Conservation (phyloP, 2,113 vertebrate species). For the Vicugna pacos region DNA sequence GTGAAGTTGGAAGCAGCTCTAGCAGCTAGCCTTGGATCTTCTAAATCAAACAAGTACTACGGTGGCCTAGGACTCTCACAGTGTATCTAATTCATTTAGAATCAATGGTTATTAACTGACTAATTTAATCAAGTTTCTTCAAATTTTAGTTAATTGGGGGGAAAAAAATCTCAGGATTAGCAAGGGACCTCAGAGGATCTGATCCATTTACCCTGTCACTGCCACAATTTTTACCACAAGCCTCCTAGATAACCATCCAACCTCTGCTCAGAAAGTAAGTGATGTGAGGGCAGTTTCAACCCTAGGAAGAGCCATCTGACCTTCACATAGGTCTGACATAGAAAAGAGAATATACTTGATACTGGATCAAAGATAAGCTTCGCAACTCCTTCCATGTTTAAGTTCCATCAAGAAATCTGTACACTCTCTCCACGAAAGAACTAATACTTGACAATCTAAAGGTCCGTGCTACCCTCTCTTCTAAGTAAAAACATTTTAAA, state of each 20-base stretch:
- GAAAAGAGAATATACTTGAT: not conserved
- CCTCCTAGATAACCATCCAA: not conserved
- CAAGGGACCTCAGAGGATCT: not conserved
- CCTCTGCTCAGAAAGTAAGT: not conserved
- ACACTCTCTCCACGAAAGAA: not conserved
- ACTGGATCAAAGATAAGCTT: not conserved
- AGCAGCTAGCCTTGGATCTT: not conserved
- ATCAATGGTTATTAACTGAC: constrained; percentile 10
- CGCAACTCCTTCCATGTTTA: not conserved
- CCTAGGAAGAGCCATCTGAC: not conserved
- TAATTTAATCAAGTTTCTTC: constrained; percentile 37
- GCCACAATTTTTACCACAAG: not conserved
- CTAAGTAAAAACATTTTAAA: not conserved
- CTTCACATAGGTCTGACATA: not conserved
- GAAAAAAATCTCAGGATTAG: not conserved
- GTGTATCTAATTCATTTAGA: constrained; percentile 8
- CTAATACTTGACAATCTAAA: not conserved
- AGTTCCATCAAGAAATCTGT: not conserved
- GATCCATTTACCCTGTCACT: not conserved
- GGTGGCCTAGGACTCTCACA: not conserved
- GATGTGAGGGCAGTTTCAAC: not conserved
- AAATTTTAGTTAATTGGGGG: not conserved
- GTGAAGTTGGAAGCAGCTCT: not conserved
- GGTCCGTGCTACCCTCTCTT: not conserved
- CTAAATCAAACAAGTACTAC: not conserved